Evolutionary conservation across 2,888 invertebrate genomes (phyloP).

Genomic region (Agriopis marginaria): DNA sequence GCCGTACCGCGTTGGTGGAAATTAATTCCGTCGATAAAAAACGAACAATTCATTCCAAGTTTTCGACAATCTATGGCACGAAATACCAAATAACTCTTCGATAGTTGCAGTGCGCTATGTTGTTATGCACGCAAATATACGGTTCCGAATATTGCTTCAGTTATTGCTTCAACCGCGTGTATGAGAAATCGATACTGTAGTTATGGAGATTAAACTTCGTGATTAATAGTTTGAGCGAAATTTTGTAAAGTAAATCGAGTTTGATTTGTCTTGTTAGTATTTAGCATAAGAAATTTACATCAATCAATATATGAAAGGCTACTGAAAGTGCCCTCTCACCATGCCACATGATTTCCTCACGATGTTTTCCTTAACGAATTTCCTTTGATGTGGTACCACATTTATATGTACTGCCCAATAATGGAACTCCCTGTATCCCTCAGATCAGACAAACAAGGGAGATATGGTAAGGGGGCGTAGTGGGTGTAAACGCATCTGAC

Average conservation of each 20-base stretch:
- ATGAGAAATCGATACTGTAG: conserved; percentile 35
- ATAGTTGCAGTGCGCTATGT: conserved; percentile 55
- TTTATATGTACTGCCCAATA: too few relatives aligned
- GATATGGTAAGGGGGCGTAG: too few relatives aligned
- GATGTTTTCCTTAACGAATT: too few relatives aligned
- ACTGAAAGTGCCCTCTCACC: too few relatives aligned
- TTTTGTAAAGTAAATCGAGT: neutral
- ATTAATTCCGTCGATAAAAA: conserved; percentile 76
- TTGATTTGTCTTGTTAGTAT: too few relatives aligned
- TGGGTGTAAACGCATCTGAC: too few relatives aligned
- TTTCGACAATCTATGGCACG: conserved; percentile 67
- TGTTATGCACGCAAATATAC: conserved; percentile 50
- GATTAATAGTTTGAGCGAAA: neutral
- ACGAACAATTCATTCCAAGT: conserved; percentile 58
- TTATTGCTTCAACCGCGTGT: conserved; percentile 46
- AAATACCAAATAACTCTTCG: conserved; percentile 57
- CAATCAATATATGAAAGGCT: too few relatives aligned
- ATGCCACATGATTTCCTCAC: too few relatives aligned
- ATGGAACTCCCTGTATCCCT: too few relatives aligned
- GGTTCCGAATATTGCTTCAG: conserved; percentile 54
- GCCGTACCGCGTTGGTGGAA: conserved; percentile 65
- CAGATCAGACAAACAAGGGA: too few relatives aligned
- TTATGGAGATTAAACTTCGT: conserved; percentile 21
- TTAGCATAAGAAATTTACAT: neutral
- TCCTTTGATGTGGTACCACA: too few relatives aligned